These are phyloP conservation scores for Pomatorhinus ruficollis DNA, from an alignment of 2,113 vertebrate genomes.

Conservation along the genomic window DNA sequence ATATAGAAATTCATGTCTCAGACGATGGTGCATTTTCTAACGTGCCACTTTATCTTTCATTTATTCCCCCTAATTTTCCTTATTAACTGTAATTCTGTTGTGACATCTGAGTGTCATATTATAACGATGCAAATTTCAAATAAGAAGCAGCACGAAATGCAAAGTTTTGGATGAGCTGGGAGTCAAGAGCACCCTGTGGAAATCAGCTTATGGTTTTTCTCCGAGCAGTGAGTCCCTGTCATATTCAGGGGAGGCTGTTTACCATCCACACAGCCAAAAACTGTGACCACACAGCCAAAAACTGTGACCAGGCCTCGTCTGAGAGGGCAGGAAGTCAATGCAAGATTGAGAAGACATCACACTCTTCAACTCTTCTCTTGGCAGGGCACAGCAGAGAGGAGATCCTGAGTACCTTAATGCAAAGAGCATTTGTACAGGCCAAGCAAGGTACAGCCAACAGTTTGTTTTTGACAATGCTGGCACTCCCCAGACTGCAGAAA, in stretches of 20 bases:
- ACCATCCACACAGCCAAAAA: neutral
- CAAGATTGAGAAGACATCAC: neutral
- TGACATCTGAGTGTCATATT: constrained; percentile 29
- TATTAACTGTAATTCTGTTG: constrained; percentile 56
- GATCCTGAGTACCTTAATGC: neutral
- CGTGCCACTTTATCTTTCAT: constrained; percentile 4
- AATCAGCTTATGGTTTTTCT: neutral
- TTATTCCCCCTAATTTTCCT: constrained; percentile 49
- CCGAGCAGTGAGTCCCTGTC: neutral
- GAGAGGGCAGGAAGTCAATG: neutral
- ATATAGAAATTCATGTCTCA: neutral
- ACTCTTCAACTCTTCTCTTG: neutral
- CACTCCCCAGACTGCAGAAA: neutral
- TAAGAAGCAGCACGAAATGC: neutral
- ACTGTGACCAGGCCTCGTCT: neutral
- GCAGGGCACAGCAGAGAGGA: neutral
- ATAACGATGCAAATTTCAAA: neutral
- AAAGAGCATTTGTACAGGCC: neutral
- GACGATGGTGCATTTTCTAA: neutral
- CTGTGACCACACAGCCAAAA: neutral
- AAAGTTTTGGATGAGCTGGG: neutral
- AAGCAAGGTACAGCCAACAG: neutral
- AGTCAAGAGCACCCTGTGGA: neutral
- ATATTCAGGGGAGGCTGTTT: neutral
- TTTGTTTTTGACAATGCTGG: neutral